Evolutionary conservation across 2,888 invertebrate species (phyloP).

Genomic region (Scaptomyza parva): DNA sequence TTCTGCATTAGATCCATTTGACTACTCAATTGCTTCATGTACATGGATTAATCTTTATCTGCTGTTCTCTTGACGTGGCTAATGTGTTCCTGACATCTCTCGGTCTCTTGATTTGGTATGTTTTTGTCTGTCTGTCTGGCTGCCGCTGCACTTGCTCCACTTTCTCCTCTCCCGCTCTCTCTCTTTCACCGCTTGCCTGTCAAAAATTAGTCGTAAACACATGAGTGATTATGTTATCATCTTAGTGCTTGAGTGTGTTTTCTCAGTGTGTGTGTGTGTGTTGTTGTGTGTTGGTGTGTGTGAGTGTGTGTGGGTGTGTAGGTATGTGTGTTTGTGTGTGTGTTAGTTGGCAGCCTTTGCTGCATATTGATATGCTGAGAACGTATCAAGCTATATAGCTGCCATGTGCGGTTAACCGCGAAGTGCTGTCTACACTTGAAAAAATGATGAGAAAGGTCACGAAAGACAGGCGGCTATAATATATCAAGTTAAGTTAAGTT

Average conservation of each 20-base stretch:
- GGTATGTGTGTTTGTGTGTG: neutral
- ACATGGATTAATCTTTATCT: neutral
- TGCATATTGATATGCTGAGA: constrained; percentile 69
- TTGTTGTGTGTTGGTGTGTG: neutral
- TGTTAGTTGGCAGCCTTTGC: constrained; percentile 21
- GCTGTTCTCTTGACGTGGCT: constrained; percentile 40
- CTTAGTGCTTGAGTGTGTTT: constrained; percentile 40
- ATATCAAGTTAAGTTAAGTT: too few species aligned
- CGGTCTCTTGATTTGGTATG: constrained; percentile 2
- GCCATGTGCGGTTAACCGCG: constrained; percentile 53
- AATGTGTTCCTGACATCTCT: constrained; percentile 27
- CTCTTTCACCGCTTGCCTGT: constrained; percentile 28
- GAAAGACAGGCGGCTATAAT: neutral
- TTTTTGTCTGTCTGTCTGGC: too few species aligned
- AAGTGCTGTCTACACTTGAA: constrained; percentile 16
- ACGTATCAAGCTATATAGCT: constrained; percentile 17
- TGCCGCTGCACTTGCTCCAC: neutral
- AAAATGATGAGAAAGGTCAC: neutral
- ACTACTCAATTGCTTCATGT: constrained; percentile 22
- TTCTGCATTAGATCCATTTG: constrained; percentile 15
- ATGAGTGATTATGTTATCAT: constrained; percentile 64
- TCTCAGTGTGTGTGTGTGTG: neutral
- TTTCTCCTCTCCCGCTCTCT: constrained; percentile 12
- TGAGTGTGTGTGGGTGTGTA: neutral
- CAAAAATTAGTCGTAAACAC: constrained; percentile 51